A percentile compares a stretch with the other conserved stretches of the same genome.
These are phyloP conservation scores for Orthonyx spaldingii DNA, from an alignment of 2,113 vertebrate genomes.

Conservation along the genomic window DNA sequence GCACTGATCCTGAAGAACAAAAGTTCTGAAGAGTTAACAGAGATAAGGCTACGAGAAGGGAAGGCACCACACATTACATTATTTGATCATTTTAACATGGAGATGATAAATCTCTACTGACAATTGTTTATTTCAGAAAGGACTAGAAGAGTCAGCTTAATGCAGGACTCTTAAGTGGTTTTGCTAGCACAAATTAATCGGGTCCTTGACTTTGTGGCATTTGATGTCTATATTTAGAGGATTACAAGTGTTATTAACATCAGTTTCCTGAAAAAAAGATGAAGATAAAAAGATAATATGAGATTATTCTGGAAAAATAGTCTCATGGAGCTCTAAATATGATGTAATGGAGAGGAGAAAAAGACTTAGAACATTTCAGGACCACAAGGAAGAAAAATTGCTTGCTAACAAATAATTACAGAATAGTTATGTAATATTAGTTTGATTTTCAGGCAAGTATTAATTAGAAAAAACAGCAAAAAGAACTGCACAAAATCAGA, in stretches of 20 bases:
- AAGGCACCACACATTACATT: neutral
- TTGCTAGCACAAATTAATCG: constrained; percentile 13
- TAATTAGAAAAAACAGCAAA: constrained; percentile 28
- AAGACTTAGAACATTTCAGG: constrained; percentile 15
- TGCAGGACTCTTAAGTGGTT: neutral
- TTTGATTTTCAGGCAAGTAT: constrained; percentile 53
- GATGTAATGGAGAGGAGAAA: constrained; percentile 22
- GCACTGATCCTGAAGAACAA: neutral
- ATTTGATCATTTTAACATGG: neutral
- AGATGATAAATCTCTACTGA: neutral
- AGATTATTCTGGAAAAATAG: constrained; percentile 26
- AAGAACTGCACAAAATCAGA: neutral
- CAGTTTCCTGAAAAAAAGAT: constrained; percentile 42
- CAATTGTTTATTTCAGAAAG: neutral
- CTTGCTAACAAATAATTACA: constrained; percentile 48
- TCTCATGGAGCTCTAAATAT: constrained; percentile 33
- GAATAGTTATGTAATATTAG: constrained; percentile 36
- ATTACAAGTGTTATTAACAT: constrained; percentile 45
- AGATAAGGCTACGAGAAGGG: neutral
- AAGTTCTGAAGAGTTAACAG: neutral
- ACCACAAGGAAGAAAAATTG: constrained; percentile 26
- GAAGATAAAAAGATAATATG: constrained; percentile 23
- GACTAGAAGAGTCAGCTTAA: neutral
- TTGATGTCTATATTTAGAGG: neutral
- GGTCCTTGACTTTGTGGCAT: neutral